Percentiles rank a stretch among this genome's conserved stretches.
These are phyloP conservation scores for Origma solitaria DNA, from an alignment of 2,113 vertebrate species.

Conservation along the genomic window DNA sequence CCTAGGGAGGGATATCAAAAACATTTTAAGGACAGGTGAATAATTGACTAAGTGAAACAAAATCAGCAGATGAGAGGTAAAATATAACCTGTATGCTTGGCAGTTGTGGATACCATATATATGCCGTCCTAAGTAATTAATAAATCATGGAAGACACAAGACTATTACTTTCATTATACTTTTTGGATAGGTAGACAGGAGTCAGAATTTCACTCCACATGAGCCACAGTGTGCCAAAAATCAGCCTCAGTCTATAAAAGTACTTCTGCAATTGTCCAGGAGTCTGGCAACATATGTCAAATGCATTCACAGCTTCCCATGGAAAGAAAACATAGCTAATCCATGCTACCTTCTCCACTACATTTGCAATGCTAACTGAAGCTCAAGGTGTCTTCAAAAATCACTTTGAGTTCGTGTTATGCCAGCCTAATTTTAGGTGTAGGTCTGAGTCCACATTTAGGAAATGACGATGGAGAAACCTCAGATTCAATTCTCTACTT, in stretches of 20 bases:
- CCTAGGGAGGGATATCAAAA: neutral
- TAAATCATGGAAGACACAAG: neutral
- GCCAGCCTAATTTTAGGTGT: neutral
- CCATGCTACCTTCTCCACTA: neutral
- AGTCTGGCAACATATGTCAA: neutral
- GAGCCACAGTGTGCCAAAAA: neutral
- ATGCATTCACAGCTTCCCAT: neutral
- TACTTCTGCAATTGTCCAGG: neutral
- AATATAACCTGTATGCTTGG: neutral
- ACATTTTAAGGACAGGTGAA: neutral
- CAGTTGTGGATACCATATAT: neutral
- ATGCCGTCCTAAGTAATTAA: neutral
- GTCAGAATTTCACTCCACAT: neutral
- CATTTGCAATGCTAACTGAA: neutral
- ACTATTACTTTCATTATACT: neutral
- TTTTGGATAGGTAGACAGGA: neutral
- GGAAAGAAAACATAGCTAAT: neutral
- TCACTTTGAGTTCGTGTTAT: neutral
- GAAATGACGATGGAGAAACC: neutral
- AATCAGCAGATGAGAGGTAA: neutral
- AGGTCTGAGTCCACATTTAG: neutral
- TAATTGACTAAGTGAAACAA: neutral
- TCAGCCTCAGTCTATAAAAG: neutral
- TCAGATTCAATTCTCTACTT: neutral
- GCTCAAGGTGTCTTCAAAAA: neutral